Base-by-base conservation (phyloP, 2,113 vertebrate species). In the Hyla sarda region DNA sequence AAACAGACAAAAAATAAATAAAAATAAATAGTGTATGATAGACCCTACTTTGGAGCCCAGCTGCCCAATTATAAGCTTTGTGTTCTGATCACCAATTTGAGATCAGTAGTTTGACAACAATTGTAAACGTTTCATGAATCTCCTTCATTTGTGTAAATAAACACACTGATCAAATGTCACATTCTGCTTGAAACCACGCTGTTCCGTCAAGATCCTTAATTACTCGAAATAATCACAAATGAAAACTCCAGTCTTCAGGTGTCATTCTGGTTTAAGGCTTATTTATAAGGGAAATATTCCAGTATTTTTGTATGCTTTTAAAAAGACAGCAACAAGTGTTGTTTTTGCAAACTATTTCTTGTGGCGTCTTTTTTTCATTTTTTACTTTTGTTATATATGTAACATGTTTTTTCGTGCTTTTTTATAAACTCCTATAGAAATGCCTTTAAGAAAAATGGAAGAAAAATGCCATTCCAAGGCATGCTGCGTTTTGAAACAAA, bases 61-160 rank as follows among this genome's bases (percentile, higher is more conserved):
- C 65, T 86, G 84, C 65, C 56, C 30, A 37, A 86, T 80, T 47
- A 80, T 34, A 12, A 56, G 75, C 25, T 28, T 48, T 76, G 25
- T 77, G 30, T 80, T 71, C 47, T 41, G 52, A 58, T 72, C 48
- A 76, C 71, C 83, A 85, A 34, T 85, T 65, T 71, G 32, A 69
- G 69, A 54, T 48, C 84, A 52, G 19, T 25, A 65, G 37, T 50
- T 28, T 54, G 23, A 71, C 65, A 79, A 41, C 34, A 79, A 21
- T 45, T 23, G 60, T 28, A n/a, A 41, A 28, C 56, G 60, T 17
- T 47, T 81, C 58, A 65, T 65, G 78, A 37, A 65, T 81, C 58
- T 65, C 54, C 19, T 54, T 65, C n/a, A 77, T 81, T 65, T 58
- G 11, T 16, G 34, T 65, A 62, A 65, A 81, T 81, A 65, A 80